Percentiles rank a stretch among this genome's conserved stretches.
These are phyloP conservation scores for Acleris literana DNA, from an alignment of 2,888 invertebrate genomes.

Conservation along the genomic window DNA sequence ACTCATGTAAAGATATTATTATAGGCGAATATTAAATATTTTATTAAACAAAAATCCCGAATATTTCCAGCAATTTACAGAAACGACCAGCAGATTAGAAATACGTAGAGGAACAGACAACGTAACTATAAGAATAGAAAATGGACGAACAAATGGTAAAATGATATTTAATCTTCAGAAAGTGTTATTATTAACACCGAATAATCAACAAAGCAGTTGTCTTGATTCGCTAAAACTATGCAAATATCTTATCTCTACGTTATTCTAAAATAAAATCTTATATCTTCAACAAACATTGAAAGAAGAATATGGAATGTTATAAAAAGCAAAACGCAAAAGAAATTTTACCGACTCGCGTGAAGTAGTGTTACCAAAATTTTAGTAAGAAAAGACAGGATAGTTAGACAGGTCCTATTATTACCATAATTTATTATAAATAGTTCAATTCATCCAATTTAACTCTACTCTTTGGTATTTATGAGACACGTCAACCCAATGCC, in stretches of 20 bases:
- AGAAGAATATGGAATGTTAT: conserved; percentile 62
- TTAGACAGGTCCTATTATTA: conserved; percentile 53
- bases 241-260: conserved; percentile 64
- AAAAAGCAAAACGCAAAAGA: conserved; percentile 41
- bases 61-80: conserved; percentile 65
- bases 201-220: conserved; percentile 23
- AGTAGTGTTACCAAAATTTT: conserved; percentile 63
- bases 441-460: conserved; percentile 50
- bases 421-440: conserved; percentile 47
- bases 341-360: conserved; percentile 49
- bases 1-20: conserved; percentile 44
- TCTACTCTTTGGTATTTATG: conserved; percentile 57
- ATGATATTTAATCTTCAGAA: neutral
- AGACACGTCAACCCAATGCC: conserved; percentile 61
- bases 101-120: conserved; percentile 26
- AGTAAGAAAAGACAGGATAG: conserved; percentile 65
- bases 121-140: conserved; percentile 21
- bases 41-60: conserved; percentile 75
- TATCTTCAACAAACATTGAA: conserved; percentile 61
- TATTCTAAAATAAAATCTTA: conserved; percentile 66
- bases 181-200: conserved; percentile 20
- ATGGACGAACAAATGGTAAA: conserved; percentile 14
- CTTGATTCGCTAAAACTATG: conserved; percentile 36
- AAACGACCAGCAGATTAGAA: conserved; percentile 51
- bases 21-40: conserved; percentile 79